Evolutionary conservation across 2,888 invertebrate species (phyloP).

Genomic region (Pandemis cinnamomeana): DNA sequence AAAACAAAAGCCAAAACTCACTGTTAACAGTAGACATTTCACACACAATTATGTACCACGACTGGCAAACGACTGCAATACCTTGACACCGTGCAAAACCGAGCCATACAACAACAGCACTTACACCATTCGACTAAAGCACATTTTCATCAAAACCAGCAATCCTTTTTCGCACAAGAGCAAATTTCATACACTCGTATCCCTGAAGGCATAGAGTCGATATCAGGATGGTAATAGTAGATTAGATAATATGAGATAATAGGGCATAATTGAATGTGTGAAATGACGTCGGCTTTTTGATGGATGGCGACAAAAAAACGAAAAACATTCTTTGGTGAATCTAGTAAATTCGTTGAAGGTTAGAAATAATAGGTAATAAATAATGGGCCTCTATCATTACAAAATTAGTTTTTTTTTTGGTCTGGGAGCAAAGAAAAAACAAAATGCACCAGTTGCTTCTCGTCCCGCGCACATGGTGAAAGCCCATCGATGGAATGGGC

Average conservation of each 20-base stretch:
- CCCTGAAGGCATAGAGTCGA: slow-evolving; percentile 1
- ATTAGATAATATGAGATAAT: slow-evolving; percentile 30
- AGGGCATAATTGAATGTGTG: slow-evolving; percentile 30
- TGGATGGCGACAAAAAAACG: slow-evolving; percentile 4
- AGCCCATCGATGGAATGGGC: too few species aligned
- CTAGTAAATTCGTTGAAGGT: too few species aligned
- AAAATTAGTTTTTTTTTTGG: too few species aligned
- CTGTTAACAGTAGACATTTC: slow-evolving; percentile 33
- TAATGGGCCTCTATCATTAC: too few species aligned
- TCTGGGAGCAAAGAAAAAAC: too few species aligned
- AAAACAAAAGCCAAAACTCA: slow-evolving; percentile 29
- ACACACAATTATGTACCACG: not conserved
- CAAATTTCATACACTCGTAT: slow-evolving; percentile 3
- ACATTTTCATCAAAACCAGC: slow-evolving; percentile 3
- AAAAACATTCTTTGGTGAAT: not conserved
- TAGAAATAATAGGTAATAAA: too few species aligned
- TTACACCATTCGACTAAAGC: not conserved
- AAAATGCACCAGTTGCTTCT: too few species aligned
- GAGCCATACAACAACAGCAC: not conserved
- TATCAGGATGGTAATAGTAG: slow-evolving; percentile 1
- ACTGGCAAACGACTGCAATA: slow-evolving; percentile 5
- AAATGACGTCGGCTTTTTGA: slow-evolving; percentile 6
- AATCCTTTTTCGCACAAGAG: not conserved
- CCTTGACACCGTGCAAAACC: slow-evolving; percentile 5
- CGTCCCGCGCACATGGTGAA: too few species aligned